Base-by-base conservation (phyloP, 2,888 invertebrate species). In the Xestia c-nigrum region DNA sequence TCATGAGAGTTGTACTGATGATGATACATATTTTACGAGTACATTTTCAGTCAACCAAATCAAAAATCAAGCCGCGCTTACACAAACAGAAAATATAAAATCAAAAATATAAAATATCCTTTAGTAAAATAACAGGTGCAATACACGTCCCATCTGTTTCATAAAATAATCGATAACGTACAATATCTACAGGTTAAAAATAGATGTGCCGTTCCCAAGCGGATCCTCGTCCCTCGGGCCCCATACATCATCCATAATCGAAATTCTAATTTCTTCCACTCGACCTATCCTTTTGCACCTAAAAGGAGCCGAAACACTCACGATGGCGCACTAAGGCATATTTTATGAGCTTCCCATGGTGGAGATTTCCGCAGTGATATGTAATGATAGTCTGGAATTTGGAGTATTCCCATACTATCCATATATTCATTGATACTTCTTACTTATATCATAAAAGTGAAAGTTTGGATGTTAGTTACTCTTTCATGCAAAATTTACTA, bases 281-380 rank as follows among this genome's bases (percentile, higher is more conserved):
- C 57, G 52, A 57, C 3, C 52, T 55, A 69, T 52, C 43, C 47
- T 46, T 72, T 84, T 24, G 43, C 63, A 71, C 61, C n/a, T 64
- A 52, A 64, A 57, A 72, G 64, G 52, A 70, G 61, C 38, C 59
- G 10, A 52, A 40, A 63, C 19, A 50, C 67, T 46, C 75, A 69
- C 59, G 21, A 55, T 57, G 50, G 24, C 50, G 14, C 19, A 3
- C 46, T 50, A 52, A 38, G 52, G 63, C 6, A 16, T 64, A 61
- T 82, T 85, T 78, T 78, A 82, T 61, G 78, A 59, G 43, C 70
- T 7, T 66, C 52, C 71, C 31, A 73, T 73, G 72, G 64, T 43
- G 69, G 63, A n/a, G n/a, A 64, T 64, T 4, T 24, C 14, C 7
- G 16, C 43, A 19, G 38, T 61, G 1, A 55, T 55, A 55, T 0